Evolutionary conservation across 2,888 invertebrate species (phyloP).

Genomic region (Andrena hattorfiana): DNA sequence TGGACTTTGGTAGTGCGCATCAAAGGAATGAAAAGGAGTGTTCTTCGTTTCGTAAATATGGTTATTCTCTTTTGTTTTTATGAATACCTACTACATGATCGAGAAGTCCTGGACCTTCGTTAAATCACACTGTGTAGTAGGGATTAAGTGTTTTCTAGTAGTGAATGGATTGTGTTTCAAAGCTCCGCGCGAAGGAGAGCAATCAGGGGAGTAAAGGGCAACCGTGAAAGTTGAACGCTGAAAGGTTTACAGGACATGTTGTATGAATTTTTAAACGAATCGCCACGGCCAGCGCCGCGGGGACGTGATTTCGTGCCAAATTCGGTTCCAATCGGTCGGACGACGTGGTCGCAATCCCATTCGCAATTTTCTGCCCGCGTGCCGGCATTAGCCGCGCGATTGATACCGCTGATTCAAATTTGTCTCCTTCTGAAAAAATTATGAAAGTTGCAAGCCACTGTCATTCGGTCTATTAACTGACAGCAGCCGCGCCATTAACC

Average conservation of each 20-base stretch:
- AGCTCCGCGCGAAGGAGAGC: slow-evolving; percentile 12
- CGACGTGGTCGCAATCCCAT: slow-evolving; percentile 59
- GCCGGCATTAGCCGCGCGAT: slow-evolving; percentile 69
- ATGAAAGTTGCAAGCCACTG: slow-evolving; percentile 57
- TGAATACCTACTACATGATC: too few relatives aligned
- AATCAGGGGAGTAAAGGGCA: slow-evolving; percentile 14
- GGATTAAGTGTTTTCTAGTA: neutral
- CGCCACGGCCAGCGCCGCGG: slow-evolving; percentile 43
- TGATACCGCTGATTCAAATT: slow-evolving; percentile 70
- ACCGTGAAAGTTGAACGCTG: slow-evolving; percentile 36
- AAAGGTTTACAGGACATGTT: slow-evolving; percentile 57
- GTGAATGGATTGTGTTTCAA: slow-evolving; percentile 11
- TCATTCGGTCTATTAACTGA: slow-evolving; percentile 54
- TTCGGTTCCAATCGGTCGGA: slow-evolving; percentile 71
- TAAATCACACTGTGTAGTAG: neutral
- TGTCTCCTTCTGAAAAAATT: slow-evolving; percentile 69
- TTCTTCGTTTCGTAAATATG: too few relatives aligned
- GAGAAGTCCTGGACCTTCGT: neutral
- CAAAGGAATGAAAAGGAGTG: too few relatives aligned
- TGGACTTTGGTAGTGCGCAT: too few relatives aligned
- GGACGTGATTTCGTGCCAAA: slow-evolving; percentile 74
- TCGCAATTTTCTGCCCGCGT: slow-evolving; percentile 68
- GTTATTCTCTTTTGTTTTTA: too few relatives aligned
- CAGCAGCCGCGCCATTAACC: slow-evolving; percentile 46
- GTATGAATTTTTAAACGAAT: slow-evolving; percentile 68